These are phyloP conservation scores for Platycnemis pennipes DNA, from an alignment of 2,888 invertebrate species.

Conservation along the genomic window DNA sequence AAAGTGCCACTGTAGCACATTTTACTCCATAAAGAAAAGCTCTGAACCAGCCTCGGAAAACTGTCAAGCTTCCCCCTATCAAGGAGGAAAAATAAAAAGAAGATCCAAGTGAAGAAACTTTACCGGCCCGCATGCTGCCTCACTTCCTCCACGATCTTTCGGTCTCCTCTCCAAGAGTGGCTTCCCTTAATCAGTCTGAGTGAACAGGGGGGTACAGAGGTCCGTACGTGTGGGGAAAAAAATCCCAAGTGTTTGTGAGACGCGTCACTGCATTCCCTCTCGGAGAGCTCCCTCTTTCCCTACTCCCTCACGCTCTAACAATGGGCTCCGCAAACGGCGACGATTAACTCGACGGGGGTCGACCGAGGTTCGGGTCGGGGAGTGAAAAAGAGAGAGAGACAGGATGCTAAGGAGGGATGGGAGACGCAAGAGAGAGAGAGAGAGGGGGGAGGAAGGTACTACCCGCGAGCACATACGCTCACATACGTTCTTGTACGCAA, in stretches of 20 bases:
- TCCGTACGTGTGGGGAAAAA: constrained; percentile 45
- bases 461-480: neutral
- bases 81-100: neutral
- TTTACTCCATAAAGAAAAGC: neutral
- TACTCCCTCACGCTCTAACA: neutral
- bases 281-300: neutral
- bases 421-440: neutral
- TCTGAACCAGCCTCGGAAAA: neutral
- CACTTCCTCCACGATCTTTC: neutral
- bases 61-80: neutral
- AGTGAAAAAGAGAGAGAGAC: neutral
- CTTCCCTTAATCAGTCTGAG: constrained; percentile 16
- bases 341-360: constrained; percentile 3
- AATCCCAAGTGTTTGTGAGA: neutral
- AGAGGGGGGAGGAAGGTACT: neutral
- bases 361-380: neutral
- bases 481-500: neutral
- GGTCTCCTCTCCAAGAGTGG: neutral
- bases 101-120: neutral
- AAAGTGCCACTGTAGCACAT: neutral
- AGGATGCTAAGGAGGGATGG: neutral
- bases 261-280: neutral
- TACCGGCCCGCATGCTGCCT: neutral
- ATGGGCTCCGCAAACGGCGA: neutral
- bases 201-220: neutral